phyloP scores from a whole-genome alignment of 2,113 vertebrate species.

The Pseudorhombus dupliciocellatus region DNA sequence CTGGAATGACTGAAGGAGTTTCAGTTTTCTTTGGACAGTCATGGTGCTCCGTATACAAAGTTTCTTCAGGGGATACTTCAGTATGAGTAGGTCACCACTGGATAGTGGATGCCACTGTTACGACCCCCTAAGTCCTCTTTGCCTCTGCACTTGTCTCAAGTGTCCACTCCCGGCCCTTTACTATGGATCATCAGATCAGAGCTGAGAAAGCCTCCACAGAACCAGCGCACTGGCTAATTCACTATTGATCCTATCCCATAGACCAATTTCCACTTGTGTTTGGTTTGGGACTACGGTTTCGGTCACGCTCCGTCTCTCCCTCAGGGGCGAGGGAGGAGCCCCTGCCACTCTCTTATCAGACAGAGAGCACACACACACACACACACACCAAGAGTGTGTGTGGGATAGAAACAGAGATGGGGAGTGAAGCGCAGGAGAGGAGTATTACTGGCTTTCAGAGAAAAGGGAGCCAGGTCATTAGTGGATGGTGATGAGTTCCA shows the following conservation, averaged over 20 bases:
- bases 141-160: slow-evolving; percentile 47
- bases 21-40: background rate
- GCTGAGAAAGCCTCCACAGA: slow-evolving; percentile 63
- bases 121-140: slow-evolving; percentile 25
- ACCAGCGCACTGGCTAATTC: slow-evolving; percentile 82
- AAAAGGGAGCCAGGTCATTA: slow-evolving; percentile 68
- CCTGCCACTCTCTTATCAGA: slow-evolving; percentile 75
- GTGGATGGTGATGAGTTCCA: slow-evolving; percentile 61
- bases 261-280: slow-evolving; percentile 79
- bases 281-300: slow-evolving; percentile 79
- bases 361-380: slow-evolving; percentile 64
- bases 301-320: slow-evolving; percentile 73
- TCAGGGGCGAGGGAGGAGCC: slow-evolving; percentile 65
- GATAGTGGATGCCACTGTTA: slow-evolving; percentile 1
- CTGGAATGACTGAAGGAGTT: background rate
- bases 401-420: slow-evolving; percentile 46
- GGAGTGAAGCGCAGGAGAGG: slow-evolving; percentile 49
- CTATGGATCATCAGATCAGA: slow-evolving; percentile 76
- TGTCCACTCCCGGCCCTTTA: slow-evolving; percentile 64
- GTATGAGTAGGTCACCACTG: slow-evolving; percentile 28
- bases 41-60: background rate
- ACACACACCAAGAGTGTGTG: slow-evolving; percentile 58
- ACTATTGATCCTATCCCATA: slow-evolving; percentile 81
- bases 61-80: slow-evolving; percentile 21
- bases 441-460: slow-evolving; percentile 36